Evolutionary conservation across 1,140 invertebrate genomes (phyloP), one percentile per base, ranked within the genome.

Genomic region (Araneus ventricosus): DNA sequence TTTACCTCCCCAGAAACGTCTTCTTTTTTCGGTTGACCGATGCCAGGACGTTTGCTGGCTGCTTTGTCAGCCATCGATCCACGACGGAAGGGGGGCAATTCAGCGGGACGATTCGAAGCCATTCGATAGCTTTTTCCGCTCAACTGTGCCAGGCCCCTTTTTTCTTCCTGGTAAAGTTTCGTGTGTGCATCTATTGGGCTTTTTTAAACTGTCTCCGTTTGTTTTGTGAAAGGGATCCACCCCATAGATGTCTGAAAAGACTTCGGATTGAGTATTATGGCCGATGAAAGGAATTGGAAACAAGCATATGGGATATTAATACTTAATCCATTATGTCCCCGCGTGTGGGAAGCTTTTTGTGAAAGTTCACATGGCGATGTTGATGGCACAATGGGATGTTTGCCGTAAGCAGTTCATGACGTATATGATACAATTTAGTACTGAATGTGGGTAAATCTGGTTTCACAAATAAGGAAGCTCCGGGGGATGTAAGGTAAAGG

Each of bases 171-270:
- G 22, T 2, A 22, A 63, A n/a, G 59, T 7, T 63, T 63, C 59
- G n/a, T 22, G 24, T 34, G 34, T 6, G 39, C 17, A 88, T 75
- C 37, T 52, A 67, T 88, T 75, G 27, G 20, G 63, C 63, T 37
- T 82, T 79, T 88, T 67, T 61, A 63, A 84, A 91, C 90, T 84
- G 89, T 91, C 57, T 82, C 79, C 34, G 79, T 84, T 91, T 63
- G 30, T 84, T 91, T 84, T 91, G 41, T 80, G 75, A 61, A 80
- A 59, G 75, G 24, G 88, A 90, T 90, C 88, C 37, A 17, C 5
- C 20, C 24, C n/a, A 27, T 87, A 2, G 52, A 22, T 85, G n/a
- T n/a, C 57, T 27, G 27, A 85, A 10, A 87, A 34, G 82, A 84
- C 30, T 63, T 10, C 22, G 17, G 5, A 2, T 14, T 30, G 59